Evolutionary conservation across 2,797 vertebrate species (phyloP).

Genomic region (Enteromius thamalakanensis): DNA sequence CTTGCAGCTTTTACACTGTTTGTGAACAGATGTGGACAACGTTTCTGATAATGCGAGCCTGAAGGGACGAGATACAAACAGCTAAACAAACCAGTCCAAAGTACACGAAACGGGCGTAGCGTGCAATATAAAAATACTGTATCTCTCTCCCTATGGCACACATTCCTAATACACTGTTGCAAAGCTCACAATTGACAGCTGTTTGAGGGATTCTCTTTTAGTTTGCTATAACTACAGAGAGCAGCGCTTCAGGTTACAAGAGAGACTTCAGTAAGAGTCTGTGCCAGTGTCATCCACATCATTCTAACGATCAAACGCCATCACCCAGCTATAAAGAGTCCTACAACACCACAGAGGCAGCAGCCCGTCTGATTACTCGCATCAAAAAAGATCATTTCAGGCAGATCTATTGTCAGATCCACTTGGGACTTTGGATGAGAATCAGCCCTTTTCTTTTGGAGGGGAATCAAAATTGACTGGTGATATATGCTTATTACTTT

Average conservation of each 20-base stretch:
- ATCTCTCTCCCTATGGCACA: neutral
- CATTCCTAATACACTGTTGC: neutral
- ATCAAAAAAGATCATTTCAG: constrained; percentile 32
- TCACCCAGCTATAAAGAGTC: constrained; percentile 29
- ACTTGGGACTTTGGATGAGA: constrained; percentile 35
- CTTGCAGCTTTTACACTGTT: constrained; percentile 5
- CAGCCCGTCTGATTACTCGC: constrained; percentile 22
- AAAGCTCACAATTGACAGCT: constrained; percentile 13
- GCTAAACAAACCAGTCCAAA: neutral
- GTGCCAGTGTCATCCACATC: constrained; percentile 32
- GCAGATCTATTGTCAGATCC: constrained; percentile 58
- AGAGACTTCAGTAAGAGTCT: constrained; percentile 31
- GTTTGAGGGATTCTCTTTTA: constrained; percentile 17
- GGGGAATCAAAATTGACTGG: constrained; percentile 9
- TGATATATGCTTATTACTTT: constrained; percentile 16
- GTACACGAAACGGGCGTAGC: neutral
- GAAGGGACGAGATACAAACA: constrained; percentile 24
- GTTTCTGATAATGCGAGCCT: constrained; percentile 41
- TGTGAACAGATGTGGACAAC: constrained; percentile 37
- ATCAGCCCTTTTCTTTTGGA: neutral
- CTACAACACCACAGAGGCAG: constrained; percentile 10
- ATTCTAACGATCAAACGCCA: constrained; percentile 17
- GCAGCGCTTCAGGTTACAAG: constrained; percentile 2
- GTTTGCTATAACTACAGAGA: constrained; percentile 27
- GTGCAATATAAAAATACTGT: neutral